These are phyloP conservation scores for Melinopterus prodromus DNA, from an alignment of 2,888 invertebrate genomes.

Conservation along the genomic window DNA sequence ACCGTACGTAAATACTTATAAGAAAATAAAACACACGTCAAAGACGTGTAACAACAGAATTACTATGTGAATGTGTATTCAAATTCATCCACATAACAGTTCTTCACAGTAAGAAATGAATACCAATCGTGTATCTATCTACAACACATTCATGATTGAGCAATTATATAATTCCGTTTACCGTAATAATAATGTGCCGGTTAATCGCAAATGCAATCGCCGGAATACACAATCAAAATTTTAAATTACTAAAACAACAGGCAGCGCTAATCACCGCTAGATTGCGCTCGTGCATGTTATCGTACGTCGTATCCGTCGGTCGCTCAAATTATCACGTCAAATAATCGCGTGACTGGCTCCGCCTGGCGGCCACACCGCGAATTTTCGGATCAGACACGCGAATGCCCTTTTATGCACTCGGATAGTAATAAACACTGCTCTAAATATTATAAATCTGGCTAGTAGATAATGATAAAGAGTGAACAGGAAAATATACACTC, in stretches of 20 bases:
- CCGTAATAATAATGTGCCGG: background rate
- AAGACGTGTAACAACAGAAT: too few species aligned
- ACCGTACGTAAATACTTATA: too few species aligned
- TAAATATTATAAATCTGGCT: background rate
- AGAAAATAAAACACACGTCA: too few species aligned
- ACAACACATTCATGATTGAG: background rate
- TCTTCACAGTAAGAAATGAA: too few species aligned
- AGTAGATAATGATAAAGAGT: background rate
- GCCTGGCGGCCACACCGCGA: background rate
- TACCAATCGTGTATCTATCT: too few species aligned
- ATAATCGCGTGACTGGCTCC: background rate
- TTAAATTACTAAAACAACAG: background rate
- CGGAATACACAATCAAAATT: background rate
- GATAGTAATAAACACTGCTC: background rate
- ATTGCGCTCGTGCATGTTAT: conserved; percentile 4
- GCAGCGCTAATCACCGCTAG: background rate
- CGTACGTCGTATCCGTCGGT: background rate
- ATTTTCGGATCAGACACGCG: background rate
- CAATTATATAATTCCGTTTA: background rate
- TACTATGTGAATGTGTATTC: too few species aligned
- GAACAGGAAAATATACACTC: too few species aligned
- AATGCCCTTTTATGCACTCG: background rate
- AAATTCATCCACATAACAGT: too few species aligned
- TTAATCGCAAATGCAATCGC: background rate
- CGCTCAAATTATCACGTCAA: conserved; percentile 4